Conservation (phyloP, 2,888 invertebrate genomes). For the Euproctis similis region DNA sequence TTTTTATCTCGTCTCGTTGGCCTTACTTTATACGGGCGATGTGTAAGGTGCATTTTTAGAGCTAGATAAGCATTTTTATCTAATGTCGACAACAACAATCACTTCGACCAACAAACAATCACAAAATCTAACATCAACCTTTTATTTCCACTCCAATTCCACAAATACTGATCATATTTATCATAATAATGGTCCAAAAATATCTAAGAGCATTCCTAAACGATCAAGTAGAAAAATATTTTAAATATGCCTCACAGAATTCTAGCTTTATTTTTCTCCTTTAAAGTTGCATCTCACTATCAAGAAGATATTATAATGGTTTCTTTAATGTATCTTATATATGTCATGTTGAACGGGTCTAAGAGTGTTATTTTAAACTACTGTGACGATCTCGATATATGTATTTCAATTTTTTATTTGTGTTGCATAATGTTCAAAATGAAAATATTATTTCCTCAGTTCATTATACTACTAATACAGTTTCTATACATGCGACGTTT, state of each 20-base stretch:
- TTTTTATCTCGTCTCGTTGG: too few species aligned
- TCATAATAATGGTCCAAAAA: slow-evolving; percentile 76
- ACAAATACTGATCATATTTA: slow-evolving; percentile 68
- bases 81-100: slow-evolving; percentile 51
- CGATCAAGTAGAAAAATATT: slow-evolving; percentile 74
- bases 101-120: slow-evolving; percentile 49
- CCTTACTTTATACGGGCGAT: slow-evolving; percentile 19
- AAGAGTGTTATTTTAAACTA: slow-evolving; percentile 69
- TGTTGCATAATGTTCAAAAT: slow-evolving; percentile 53
- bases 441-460: slow-evolving; percentile 34
- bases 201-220: slow-evolving; percentile 72
- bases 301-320: slow-evolving; percentile 18
- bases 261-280: slow-evolving; percentile 50
- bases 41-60: slow-evolving; percentile 47
- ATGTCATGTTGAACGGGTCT: slow-evolving; percentile 39
- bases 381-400: slow-evolving; percentile 59
- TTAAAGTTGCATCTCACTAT: slow-evolving; percentile 42
- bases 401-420: slow-evolving; percentile 27
- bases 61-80: slow-evolving; percentile 50
- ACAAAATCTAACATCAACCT: slow-evolving; percentile 57
- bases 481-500: too few species aligned
- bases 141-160: slow-evolving; percentile 39
- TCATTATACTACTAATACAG: too few species aligned
- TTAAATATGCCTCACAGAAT: slow-evolving; percentile 62
- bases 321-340: too few species aligned